These are phyloP conservation scores for Conistra vaccinii DNA, from an alignment of 2,888 invertebrate species.

Conservation along the genomic window DNA sequence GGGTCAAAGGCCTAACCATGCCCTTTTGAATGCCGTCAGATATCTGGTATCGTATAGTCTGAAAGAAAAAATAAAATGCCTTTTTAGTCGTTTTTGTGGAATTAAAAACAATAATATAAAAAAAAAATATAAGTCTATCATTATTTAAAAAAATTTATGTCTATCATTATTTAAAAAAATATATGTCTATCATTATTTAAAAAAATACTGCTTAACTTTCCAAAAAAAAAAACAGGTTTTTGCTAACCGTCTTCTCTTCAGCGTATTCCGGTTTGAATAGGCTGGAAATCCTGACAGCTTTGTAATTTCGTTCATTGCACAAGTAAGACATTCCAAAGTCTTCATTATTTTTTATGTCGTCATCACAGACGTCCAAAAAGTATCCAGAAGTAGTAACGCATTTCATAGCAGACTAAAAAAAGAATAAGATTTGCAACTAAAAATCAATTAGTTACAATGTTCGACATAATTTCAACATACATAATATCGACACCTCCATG, in stretches of 20 bases:
- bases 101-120: neutral
- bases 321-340: conserved; percentile 70
- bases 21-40: conserved; percentile 92
- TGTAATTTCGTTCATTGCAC: conserved; percentile 52
- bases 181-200: too few relatives aligned
- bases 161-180: too few relatives aligned
- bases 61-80: conserved; percentile 61
- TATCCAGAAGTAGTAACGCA: conserved; percentile 33
- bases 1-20: conserved; percentile 92
- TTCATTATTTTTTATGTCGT: conserved; percentile 69
- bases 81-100: neutral
- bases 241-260: conserved; percentile 69
- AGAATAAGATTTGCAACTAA: neutral
- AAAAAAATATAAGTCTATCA: neutral
- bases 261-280: conserved; percentile 71
- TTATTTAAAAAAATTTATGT: too few relatives aligned
- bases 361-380: conserved; percentile 68
- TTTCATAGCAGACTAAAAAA: conserved; percentile 70
- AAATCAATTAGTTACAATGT: neutral
- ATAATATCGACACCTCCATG: too few relatives aligned
- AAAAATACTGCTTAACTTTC: too few relatives aligned
- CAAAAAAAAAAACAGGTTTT: neutral
- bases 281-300: conserved; percentile 56
- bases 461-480: too few relatives aligned
- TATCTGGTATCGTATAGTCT: conserved; percentile 88